These are phyloP conservation scores for Tethea ocularis DNA, from an alignment of 2,888 invertebrate species.

Conservation along the genomic window DNA sequence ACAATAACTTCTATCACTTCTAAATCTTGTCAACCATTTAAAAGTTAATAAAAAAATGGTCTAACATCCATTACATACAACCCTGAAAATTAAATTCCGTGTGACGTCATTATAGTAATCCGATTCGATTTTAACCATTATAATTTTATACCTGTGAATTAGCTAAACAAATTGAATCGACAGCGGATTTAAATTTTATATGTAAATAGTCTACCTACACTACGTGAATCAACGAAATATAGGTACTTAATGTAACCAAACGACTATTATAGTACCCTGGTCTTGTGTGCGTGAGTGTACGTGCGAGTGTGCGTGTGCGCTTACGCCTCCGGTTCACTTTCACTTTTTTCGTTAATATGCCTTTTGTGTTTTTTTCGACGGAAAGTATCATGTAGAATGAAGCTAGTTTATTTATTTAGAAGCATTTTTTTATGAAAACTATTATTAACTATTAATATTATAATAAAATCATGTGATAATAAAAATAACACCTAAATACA, in stretches of 20 bases:
- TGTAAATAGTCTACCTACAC: conserved; percentile 31
- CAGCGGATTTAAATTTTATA: conserved; percentile 24
- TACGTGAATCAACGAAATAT: conserved; percentile 30
- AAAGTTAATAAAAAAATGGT: no score
- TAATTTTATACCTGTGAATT: conserved; percentile 15
- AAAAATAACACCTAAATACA: no score
- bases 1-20: no score
- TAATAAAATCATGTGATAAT: no score
- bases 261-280: conserved; percentile 18
- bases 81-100: no score
- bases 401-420: conserved; percentile 17
- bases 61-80: no score
- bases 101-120: no score
- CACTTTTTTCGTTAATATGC: conserved; percentile 80
- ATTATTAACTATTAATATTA: no score
- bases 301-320: conserved; percentile 40
- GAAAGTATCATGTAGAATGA: conserved; percentile 58
- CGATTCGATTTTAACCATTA: not conserved
- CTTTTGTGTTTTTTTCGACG: conserved; percentile 73
- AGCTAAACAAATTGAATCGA: conserved; percentile 32
- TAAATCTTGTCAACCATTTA: no score
- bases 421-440: no score
- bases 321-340: conserved; percentile 57
- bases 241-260: not conserved
- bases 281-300: conserved; percentile 14